Percentiles rank a stretch among this genome's conserved stretches.
These are phyloP conservation scores for Copidosoma aretas DNA, from an alignment of 2,888 invertebrate genomes.

Conservation along the genomic window DNA sequence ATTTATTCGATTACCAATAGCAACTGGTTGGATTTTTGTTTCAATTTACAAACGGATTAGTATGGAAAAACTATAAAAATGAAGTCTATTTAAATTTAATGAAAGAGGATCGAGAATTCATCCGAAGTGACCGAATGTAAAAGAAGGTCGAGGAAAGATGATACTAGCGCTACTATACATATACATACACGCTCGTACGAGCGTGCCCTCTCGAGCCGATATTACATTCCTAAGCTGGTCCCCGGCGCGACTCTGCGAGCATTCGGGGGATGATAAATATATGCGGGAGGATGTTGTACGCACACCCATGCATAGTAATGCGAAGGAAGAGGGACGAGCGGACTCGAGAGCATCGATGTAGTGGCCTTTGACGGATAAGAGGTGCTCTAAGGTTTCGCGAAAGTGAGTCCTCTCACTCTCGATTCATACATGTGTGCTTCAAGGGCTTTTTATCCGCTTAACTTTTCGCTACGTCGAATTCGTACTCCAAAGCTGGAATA, in stretches of 20 bases:
- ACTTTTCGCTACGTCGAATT: too few species aligned
- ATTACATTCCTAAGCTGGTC: slow-evolving; percentile 31
- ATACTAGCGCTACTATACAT: not conserved
- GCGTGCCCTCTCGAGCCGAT: slow-evolving; percentile 7
- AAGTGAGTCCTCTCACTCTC: slow-evolving; percentile 16
- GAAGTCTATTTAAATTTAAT: too few species aligned
- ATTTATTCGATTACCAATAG: too few species aligned
- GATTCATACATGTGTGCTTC: not conserved
- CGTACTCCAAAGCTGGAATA: too few species aligned
- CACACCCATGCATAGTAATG: slow-evolving; percentile 11
- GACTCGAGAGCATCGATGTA: not conserved
- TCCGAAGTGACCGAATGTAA: not conserved
- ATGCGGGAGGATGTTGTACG: slow-evolving; percentile 9
- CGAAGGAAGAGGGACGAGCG: slow-evolving; percentile 6
- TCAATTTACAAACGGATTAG: too few species aligned
- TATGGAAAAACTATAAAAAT: too few species aligned
- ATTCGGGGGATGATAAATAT: slow-evolving; percentile 9
- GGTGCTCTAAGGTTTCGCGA: slow-evolving; percentile 18
- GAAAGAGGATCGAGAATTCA: too few species aligned
- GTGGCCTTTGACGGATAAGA: slow-evolving; percentile 32
- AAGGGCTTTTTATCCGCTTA: not conserved
- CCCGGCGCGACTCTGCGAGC: not conserved
- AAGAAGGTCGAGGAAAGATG: slow-evolving; percentile 6
- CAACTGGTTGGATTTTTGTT: too few species aligned
- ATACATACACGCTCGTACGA: not conserved